Percentiles rank a stretch among this genome's conserved stretches.
Conservation (phyloP, 2,888 invertebrate species). For the Crematogaster levior region DNA sequence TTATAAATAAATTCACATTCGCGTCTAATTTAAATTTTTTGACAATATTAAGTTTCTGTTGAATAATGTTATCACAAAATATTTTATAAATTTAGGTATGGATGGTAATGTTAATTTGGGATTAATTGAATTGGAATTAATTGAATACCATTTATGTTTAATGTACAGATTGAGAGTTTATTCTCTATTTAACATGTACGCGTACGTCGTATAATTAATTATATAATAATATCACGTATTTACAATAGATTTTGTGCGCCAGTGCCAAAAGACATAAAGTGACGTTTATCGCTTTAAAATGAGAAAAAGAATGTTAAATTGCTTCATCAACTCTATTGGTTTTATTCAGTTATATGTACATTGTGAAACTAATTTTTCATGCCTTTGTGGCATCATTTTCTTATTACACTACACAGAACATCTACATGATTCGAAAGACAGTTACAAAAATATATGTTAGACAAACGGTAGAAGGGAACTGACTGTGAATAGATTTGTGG, state of each 20-base stretch:
- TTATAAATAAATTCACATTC: background rate
- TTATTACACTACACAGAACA: conserved; percentile 55
- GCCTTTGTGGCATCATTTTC: conserved; percentile 30
- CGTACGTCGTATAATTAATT: conserved; percentile 64
- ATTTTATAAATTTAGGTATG: conserved; percentile 27
- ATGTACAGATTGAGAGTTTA: conserved; percentile 80
- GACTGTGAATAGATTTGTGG: conserved; percentile 51
- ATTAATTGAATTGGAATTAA: conserved; percentile 28
- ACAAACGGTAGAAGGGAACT: conserved; percentile 67
- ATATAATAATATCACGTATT: conserved; percentile 71
- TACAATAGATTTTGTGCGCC: conserved; percentile 74
- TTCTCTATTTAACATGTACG: conserved; percentile 76
- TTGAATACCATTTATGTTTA: conserved; percentile 52
- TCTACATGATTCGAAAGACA: conserved; percentile 72
- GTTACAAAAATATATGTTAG: conserved; percentile 80
- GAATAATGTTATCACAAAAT: background rate
- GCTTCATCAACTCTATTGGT: conserved; percentile 46
- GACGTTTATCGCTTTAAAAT: conserved; percentile 53
- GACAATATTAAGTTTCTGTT: background rate
- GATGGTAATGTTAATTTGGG: conserved; percentile 35
- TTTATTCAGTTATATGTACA: conserved; percentile 67
- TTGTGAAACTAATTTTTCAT: conserved; percentile 58
- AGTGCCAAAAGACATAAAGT: conserved; percentile 61
- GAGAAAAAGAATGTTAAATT: conserved; percentile 44
- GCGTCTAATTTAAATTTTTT: background rate